Evolutionary conservation across 1,140 invertebrate genomes (phyloP), one percentile per base, ranked within the genome.

Genomic region (Oedothorax gibbosus): DNA sequence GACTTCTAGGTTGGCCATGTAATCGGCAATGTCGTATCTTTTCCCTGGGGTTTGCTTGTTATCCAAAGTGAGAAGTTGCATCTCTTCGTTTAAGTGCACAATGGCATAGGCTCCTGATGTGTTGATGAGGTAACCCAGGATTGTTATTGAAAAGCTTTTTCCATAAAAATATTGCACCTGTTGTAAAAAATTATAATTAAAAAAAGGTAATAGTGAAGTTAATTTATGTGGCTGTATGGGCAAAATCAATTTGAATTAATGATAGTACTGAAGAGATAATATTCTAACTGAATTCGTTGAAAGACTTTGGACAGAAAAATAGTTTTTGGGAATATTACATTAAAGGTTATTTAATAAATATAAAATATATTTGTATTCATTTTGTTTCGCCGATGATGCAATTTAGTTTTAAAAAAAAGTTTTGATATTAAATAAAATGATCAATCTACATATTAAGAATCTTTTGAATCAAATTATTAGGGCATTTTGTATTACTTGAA

Each of bases 131-230:
- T 60, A 81, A 7, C 79, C 79, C 11, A 71, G 9, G 12, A 81
- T 51, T 10, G 54, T 18, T 51, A 81, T 72, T 2, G 9, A 53
- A 50, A 71, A 81, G 51, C 35, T 57, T 72, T 81, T 81, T 62
- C 79, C 79, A 81, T 81, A 81, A 18, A 62, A 57, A 57, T 57
- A 49, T 62, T 81, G 79, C 7, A 81, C 54, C 79, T 81, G 54
- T 6, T 71, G 56, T 7, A 18, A 71, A 12, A 81, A 75, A n/a
- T n/a, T n/a, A n/a, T n/a, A n/a, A n/a, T n/a, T n/a, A n/a, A n/a
- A n/a, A 10, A 60, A 60, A 60, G 15, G 15, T 60, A 10, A 62
- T 2, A 62, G 64, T 20, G 11, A 66, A 2, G 10, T 10, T 18
- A 66, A 20, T 66, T 14, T 66, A 15, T n/a, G 10, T 20, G n/a